phyloP scores from a whole-genome alignment of 2,888 invertebrate species.

The Zygaena filipendulae region DNA sequence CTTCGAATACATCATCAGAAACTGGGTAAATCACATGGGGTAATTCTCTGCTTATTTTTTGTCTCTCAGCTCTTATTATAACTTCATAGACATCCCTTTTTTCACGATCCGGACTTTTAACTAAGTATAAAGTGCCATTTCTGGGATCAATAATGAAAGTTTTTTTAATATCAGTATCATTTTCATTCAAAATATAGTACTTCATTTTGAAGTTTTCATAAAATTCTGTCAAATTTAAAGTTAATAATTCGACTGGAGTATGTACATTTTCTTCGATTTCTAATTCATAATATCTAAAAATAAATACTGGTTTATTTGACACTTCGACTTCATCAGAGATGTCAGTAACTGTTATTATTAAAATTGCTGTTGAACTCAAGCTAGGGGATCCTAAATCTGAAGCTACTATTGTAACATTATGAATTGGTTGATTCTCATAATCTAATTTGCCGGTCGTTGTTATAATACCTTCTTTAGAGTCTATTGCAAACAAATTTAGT shows the following conservation, averaged over 20 bases:
- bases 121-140: slow-evolving; percentile 80
- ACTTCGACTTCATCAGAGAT: slow-evolving; percentile 69
- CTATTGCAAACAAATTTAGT: slow-evolving; percentile 78
- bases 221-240: slow-evolving; percentile 78
- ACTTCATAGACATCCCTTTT: slow-evolving; percentile 72
- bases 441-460: slow-evolving; percentile 79
- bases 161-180: slow-evolving; percentile 66
- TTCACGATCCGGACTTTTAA: slow-evolving; percentile 81
- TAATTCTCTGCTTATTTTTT: slow-evolving; percentile 73
- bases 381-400: slow-evolving; percentile 89
- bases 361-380: slow-evolving; percentile 79
- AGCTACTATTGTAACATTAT: slow-evolving; percentile 84
- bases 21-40: slow-evolving; percentile 83
- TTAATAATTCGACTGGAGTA: slow-evolving; percentile 78
- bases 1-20: slow-evolving; percentile 76
- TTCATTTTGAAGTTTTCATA: slow-evolving; percentile 73
- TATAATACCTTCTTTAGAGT: slow-evolving; percentile 86
- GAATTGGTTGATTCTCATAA: slow-evolving; percentile 72
- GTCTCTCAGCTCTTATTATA: slow-evolving; percentile 58
- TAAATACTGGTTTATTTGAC: slow-evolving; percentile 64
- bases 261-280: slow-evolving; percentile 85
- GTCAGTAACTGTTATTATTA: slow-evolving; percentile 75
- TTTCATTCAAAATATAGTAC: slow-evolving; percentile 72
- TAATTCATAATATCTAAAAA: slow-evolving; percentile 81
- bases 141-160: slow-evolving; percentile 80